Conservation (phyloP, 2,797 vertebrate genomes). For the Paratrypauchen microcephalus region DNA sequence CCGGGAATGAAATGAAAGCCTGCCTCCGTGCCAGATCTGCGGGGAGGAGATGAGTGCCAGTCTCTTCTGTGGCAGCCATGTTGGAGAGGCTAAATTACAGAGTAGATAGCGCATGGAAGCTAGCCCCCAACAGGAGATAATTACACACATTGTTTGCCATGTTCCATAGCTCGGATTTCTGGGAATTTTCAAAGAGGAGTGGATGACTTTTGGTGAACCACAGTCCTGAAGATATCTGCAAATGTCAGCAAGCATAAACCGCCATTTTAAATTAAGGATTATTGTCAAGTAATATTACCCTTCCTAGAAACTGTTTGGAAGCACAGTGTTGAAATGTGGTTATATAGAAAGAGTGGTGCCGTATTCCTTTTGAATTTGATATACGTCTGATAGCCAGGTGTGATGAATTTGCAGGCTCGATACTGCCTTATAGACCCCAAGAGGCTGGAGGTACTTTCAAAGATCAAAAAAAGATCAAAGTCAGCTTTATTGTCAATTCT, state of each 20-base stretch:
- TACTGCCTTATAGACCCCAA: too few species aligned
- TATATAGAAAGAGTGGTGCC: background rate
- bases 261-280: conserved; percentile 23
- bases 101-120: conserved; percentile 45
- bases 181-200: conserved; percentile 51
- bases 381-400: conserved; percentile 5
- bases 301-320: conserved; percentile 15
- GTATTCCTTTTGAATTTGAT: conserved; percentile 12
- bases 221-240: conserved; percentile 35
- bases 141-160: conserved; percentile 49
- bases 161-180: conserved; percentile 44
- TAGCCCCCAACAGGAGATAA: conserved; percentile 51
- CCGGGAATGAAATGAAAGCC: conserved; percentile 43
- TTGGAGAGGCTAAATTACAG: conserved; percentile 58
- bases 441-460: too few species aligned
- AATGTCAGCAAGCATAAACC: conserved; percentile 30
- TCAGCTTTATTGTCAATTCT: too few species aligned
- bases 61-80: conserved; percentile 62
- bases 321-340: conserved; percentile 12
- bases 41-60: conserved; percentile 53
- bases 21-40: conserved; percentile 48
- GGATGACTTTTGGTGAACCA: conserved; percentile 42
- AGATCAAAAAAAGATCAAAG: too few species aligned
- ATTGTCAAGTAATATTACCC: conserved; percentile 14
- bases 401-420: background rate